Evolutionary conservation across 2,113 vertebrate genomes (phyloP).

Genomic region (Calyptomena viridis): DNA sequence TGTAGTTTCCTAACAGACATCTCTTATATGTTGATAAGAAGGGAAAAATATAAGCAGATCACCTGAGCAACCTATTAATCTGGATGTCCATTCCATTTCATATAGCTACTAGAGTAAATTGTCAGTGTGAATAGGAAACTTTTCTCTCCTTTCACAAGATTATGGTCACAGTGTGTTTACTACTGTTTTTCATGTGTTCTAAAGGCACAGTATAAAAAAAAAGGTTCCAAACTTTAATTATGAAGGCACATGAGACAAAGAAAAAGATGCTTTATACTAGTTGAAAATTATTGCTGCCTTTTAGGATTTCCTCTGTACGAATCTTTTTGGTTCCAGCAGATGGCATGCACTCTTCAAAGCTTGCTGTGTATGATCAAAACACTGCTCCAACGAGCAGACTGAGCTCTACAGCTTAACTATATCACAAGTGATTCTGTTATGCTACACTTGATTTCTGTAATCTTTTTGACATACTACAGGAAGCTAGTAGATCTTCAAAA

Average conservation of each 20-base stretch:
- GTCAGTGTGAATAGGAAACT: neutral
- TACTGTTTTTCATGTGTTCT: neutral
- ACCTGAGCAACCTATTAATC: neutral
- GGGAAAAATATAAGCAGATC: neutral
- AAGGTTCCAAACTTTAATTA: neutral
- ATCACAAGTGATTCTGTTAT: neutral
- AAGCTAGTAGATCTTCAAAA: neutral
- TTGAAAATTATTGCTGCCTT: neutral
- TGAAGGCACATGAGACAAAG: neutral
- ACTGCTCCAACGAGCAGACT: neutral
- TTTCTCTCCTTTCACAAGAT: neutral
- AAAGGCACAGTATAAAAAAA: neutral
- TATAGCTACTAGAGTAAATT: neutral
- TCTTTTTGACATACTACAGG: neutral
- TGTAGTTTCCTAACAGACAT: neutral
- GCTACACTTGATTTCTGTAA: neutral
- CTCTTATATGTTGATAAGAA: neutral
- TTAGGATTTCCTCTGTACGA: neutral
- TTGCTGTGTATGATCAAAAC: neutral
- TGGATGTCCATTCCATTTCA: neutral
- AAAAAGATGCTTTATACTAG: neutral
- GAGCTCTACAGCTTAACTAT: conserved; percentile 10
- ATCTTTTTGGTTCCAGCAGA: conserved; percentile 43
- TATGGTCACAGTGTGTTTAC: neutral
- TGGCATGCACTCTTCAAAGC: conserved; percentile 54